Conservation (phyloP, 2,797 vertebrate genomes). For the Tangara arthus region DNA sequence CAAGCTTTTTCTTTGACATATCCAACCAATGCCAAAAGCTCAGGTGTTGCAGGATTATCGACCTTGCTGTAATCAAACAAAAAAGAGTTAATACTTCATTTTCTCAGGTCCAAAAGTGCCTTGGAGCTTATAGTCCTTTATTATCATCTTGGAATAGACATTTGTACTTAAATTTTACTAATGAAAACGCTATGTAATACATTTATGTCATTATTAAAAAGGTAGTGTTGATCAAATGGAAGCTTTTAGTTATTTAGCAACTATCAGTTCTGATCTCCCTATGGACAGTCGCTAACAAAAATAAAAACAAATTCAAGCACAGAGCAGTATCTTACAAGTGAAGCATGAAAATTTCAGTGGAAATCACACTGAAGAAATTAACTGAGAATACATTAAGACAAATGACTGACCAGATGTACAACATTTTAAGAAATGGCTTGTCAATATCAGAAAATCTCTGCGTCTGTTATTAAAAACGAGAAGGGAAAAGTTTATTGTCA, state of each 20-base stretch:
- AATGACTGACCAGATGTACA: not conserved
- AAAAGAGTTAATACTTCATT: not conserved
- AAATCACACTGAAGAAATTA: not conserved
- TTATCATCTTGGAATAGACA: not conserved
- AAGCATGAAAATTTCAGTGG: not conserved
- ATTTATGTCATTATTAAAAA: not conserved
- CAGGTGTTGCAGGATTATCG: not conserved
- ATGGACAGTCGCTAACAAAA: not conserved
- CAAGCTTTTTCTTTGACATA: not conserved
- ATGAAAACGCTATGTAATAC: not conserved
- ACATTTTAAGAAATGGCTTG: not conserved
- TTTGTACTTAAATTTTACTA: not conserved
- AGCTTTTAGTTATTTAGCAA: not conserved
- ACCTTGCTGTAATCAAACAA: not conserved
- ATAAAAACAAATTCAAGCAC: not conserved
- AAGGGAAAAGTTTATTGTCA: not conserved
- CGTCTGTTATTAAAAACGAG: accelerated
- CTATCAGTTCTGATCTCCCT: not conserved
- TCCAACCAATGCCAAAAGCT: not conserved
- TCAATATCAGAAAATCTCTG: not conserved
- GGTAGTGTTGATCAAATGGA: not conserved
- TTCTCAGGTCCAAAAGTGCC: not conserved
- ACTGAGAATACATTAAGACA: not conserved
- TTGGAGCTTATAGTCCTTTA: not conserved
- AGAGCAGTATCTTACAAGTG: not conserved